A percentile compares a stretch with the other conserved stretches of the same genome.
Evolutionary conservation across 2,113 vertebrate species (phyloP).

Genomic region (Polypterus bichir): DNA sequence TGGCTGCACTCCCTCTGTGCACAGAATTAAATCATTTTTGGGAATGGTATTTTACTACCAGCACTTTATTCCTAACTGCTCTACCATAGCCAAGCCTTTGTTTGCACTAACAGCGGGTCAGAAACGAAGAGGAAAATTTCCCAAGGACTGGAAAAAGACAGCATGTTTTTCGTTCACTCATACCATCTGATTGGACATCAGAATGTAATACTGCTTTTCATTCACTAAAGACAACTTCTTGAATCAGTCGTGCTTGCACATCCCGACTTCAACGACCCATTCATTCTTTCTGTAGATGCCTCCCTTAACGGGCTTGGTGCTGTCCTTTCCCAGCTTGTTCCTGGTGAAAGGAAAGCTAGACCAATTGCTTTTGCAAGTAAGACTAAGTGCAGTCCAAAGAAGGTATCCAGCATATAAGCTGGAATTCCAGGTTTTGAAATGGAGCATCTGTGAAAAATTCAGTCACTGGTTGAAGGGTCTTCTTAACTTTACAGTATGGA

Average conservation of each 20-base stretch:
- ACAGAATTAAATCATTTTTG: slow-evolving; percentile 10
- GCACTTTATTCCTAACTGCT: slow-evolving; percentile 8
- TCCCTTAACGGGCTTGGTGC: slow-evolving; percentile 7
- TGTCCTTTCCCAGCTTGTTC: slow-evolving; percentile 8
- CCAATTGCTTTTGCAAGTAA: slow-evolving; percentile 16
- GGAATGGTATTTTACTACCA: slow-evolving; percentile 15
- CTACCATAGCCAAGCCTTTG: slow-evolving; percentile 5
- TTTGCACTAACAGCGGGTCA: slow-evolving; percentile 1
- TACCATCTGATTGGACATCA: slow-evolving; percentile 5
- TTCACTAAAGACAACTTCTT: slow-evolving; percentile 4
- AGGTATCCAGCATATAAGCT: slow-evolving; percentile 12
- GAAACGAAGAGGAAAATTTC: background rate
- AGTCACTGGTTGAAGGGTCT: slow-evolving; percentile 17
- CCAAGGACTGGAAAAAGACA: background rate
- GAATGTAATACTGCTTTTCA: slow-evolving; percentile 3
- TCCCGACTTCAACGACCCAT: slow-evolving; percentile 7
- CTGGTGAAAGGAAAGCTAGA: slow-evolving; percentile 1
- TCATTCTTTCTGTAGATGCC: slow-evolving; percentile 4
- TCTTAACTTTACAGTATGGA: background rate
- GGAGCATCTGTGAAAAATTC: slow-evolving; percentile 15
- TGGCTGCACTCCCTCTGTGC: background rate
- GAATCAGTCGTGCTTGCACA: background rate
- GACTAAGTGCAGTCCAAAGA: background rate
- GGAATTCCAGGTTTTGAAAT: slow-evolving; percentile 4
- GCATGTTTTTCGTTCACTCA: background rate